A percentile compares a stretch with the other conserved stretches of the same genome.
Conservation (phyloP, 2,797 vertebrate species). For the Mareca penelope region DNA sequence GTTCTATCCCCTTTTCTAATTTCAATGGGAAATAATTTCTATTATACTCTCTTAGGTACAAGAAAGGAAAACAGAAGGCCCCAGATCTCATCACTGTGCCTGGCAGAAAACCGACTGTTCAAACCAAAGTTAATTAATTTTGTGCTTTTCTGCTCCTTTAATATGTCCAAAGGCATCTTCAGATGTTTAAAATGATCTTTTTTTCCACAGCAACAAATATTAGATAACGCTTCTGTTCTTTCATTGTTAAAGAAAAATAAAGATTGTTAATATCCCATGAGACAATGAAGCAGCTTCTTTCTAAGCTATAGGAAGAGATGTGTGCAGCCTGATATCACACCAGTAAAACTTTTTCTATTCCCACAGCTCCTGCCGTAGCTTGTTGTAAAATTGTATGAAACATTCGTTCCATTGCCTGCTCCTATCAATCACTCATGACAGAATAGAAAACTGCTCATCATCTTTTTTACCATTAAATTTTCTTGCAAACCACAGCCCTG, state of each 20-base stretch:
- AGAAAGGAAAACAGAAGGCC: not conserved
- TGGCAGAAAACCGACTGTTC: not conserved
- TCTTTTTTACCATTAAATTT: not conserved
- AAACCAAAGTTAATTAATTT: slow-evolving; percentile 11
- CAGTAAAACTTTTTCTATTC: not conserved
- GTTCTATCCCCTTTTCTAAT: not conserved
- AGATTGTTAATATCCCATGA: not conserved
- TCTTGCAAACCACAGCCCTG: not conserved
- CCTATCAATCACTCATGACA: not conserved
- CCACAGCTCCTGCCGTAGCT: not conserved
- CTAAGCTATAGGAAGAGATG: not conserved
- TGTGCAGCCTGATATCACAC: not conserved
- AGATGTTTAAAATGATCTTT: not conserved
- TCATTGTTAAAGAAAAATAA: not conserved
- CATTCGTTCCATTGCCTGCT: not conserved
- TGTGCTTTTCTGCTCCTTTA: not conserved
- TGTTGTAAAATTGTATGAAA: not conserved
- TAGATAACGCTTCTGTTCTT: not conserved
- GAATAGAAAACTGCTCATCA: not conserved
- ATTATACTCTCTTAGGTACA: not conserved
- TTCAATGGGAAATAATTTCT: not conserved
- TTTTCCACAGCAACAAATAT: not conserved
- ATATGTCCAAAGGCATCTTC: not conserved
- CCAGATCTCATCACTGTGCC: not conserved
- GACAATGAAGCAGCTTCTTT: not conserved